These are phyloP conservation scores for Rallus limicola DNA, from an alignment of 2,113 vertebrate genomes.

Conservation along the genomic window DNA sequence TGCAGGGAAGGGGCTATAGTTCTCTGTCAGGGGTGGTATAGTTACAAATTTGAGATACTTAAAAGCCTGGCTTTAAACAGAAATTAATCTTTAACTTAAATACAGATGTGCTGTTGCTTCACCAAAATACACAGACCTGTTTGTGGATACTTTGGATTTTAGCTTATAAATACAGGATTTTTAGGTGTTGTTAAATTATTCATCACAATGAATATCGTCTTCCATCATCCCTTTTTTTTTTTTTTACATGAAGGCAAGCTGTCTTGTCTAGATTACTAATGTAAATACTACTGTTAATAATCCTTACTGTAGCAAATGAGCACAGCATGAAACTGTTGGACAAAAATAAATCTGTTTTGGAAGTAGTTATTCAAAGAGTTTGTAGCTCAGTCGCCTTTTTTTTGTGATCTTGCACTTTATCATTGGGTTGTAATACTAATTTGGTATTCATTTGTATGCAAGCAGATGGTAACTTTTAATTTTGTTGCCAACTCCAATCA, in stretches of 20 bases:
- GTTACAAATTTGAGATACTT: neutral
- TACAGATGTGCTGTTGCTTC: neutral
- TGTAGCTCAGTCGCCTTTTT: neutral
- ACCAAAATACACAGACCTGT: neutral
- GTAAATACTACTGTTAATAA: neutral
- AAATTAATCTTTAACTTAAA: neutral
- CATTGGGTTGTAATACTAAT: neutral
- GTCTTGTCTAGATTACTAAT: neutral
- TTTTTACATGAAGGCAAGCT: neutral
- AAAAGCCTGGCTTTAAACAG: neutral
- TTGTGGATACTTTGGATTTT: neutral
- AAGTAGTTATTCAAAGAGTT: neutral
- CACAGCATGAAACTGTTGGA: neutral
- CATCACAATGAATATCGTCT: neutral
- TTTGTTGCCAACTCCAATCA: conserved; percentile 45
- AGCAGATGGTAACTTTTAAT: neutral
- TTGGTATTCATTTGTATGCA: neutral
- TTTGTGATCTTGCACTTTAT: neutral
- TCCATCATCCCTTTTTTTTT: neutral
- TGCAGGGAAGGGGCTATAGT: neutral
- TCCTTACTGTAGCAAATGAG: neutral
- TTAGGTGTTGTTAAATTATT: neutral
- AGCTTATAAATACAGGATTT: neutral
- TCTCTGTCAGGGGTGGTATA: neutral
- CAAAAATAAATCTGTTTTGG: neutral